Percentiles rank a stretch among this genome's conserved stretches.
Conservation (phyloP, 1,140 invertebrate species). For the Anagrus nilaparvatae region DNA sequence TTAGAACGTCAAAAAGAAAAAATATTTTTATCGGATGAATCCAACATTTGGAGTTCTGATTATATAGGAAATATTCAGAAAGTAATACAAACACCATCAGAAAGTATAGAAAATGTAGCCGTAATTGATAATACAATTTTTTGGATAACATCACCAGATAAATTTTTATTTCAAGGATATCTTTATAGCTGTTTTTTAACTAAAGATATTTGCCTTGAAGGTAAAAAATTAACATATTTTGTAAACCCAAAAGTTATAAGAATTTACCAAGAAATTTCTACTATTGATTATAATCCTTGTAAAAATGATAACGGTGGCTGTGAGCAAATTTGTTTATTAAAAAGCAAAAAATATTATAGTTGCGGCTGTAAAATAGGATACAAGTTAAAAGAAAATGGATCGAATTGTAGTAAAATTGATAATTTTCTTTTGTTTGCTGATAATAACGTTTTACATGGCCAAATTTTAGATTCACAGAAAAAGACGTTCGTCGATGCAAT, state of each 20-base stretch:
- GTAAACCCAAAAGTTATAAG: slow-evolving; percentile 2
- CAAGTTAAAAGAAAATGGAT: background rate
- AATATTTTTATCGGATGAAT: background rate
- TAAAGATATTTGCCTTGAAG: background rate
- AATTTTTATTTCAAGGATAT: background rate
- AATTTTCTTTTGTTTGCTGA: background rate
- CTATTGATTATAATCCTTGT: background rate
- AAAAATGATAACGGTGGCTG: slow-evolving; percentile 1
- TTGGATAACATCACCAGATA: background rate
- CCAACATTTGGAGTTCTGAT: slow-evolving; percentile 1
- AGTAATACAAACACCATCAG: background rate
- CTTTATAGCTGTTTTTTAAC: background rate
- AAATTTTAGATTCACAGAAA: background rate
- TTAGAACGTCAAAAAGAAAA: background rate
- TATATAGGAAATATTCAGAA: background rate
- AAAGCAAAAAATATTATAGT: background rate
- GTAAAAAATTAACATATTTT: background rate
- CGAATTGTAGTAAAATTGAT: background rate
- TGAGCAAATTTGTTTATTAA: slow-evolving; percentile 1
- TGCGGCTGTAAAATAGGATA: slow-evolving; percentile 8
- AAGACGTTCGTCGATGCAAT: slow-evolving; percentile 4
- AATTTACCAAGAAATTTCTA: background rate
- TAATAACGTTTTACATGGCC: background rate
- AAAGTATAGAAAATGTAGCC: background rate
- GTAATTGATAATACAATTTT: background rate